Base-by-base conservation (phyloP, 1,140 invertebrate genomes). In the Lasaia peninsularis region DNA sequence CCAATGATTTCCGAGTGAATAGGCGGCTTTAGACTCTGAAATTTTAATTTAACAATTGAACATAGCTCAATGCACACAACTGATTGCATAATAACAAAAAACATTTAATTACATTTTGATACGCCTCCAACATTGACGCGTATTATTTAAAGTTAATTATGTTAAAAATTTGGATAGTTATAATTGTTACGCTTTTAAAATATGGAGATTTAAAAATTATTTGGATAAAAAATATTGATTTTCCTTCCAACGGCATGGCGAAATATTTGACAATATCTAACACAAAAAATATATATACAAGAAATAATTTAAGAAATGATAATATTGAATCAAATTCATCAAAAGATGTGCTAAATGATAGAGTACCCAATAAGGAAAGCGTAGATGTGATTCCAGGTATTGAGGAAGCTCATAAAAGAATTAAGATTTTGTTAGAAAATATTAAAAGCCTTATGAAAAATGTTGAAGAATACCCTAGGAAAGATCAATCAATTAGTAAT, bases 101-200 rank as follows among this genome's bases (percentile, higher is more conserved):
- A 28, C 40, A 18, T 44, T 21, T 16, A 44, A 44, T 44, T 44
- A 44, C 40, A 44, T 44, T 21, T 20, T n/a, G 40, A 20, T 44
- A 44, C 40, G 40, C 40, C 18, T 2, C 11, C 11, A 44, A 44
- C 40, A 10, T 20, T 44, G 16, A 7, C 18, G 14, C 7, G 10
- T 11, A 44, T 11, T 44, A 2, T 10, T 37, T 44, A 20, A 44
- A 20, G 20, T 44, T 18, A 44, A 44, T 44, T 20, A 44, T 44
- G 40, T 20, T 44, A 18, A 44, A 44, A 11, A 4, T 21, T 20
- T 20, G 18, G 1, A 5, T 44, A 21, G 18, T 20, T 10, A 11
- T 16, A 40, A 14, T 20, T 20, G 5, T 7, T 5, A 20, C 18
- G 16, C 18, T 44, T 18, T 18, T 20, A 4, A 18, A 18, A 44